These are phyloP conservation scores for Catharus ustulatus DNA, from an alignment of 2,797 vertebrate species.

Conservation along the genomic window DNA sequence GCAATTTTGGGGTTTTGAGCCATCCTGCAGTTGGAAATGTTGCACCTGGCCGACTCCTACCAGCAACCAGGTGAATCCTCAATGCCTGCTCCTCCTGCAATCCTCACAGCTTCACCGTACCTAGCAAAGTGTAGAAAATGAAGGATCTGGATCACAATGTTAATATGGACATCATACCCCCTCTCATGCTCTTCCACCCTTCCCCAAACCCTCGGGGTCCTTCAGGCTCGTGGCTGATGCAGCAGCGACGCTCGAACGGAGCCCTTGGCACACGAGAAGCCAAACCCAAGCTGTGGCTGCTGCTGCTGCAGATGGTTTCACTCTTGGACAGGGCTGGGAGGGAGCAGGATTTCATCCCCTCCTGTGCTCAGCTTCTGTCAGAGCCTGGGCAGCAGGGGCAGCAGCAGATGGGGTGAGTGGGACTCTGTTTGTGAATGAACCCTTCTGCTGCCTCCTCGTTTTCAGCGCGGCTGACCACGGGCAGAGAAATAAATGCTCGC, in stretches of 20 bases:
- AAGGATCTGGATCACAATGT: not conserved
- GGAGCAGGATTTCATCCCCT: not conserved
- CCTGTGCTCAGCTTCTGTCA: not conserved
- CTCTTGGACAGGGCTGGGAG: not conserved
- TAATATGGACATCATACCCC: fast-evolving
- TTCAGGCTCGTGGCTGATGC: fast-evolving
- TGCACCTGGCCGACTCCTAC: not conserved
- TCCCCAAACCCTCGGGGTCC: not conserved
- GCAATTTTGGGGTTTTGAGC: not conserved
- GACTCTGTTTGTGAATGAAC: not conserved
- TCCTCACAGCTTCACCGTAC: not conserved
- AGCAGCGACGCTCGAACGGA: not conserved
- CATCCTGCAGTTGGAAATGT: not conserved
- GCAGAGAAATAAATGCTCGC: not conserved
- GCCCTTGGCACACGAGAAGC: not conserved
- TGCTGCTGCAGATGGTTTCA: constrained; percentile 41
- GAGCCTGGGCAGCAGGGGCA: not conserved
- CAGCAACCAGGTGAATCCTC: not conserved
- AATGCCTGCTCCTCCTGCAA: not conserved
- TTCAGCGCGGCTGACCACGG: not conserved
- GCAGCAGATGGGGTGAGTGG: not conserved
- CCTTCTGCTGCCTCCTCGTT: not conserved
- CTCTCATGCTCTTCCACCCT: not conserved
- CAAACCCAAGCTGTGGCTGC: not conserved
- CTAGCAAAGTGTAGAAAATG: fast-evolving